Percentiles rank a stretch among this genome's conserved stretches.
phyloP scores from a whole-genome alignment of 1,140 invertebrate species.

The Philopotamus ludificatus region DNA sequence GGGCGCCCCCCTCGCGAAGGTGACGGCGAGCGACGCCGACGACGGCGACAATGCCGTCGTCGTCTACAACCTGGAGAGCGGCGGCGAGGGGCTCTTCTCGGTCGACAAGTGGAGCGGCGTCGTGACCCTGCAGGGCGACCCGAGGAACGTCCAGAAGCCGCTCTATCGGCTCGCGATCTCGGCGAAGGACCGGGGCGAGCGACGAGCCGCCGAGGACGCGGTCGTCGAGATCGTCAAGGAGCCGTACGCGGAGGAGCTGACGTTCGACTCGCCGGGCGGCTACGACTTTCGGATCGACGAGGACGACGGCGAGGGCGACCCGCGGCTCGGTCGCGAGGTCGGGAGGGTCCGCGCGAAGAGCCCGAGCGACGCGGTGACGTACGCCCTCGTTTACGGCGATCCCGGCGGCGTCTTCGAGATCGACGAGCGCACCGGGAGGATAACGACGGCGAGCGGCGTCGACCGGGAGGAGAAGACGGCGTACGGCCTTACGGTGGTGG shows the following conservation, averaged over 20 bases:
- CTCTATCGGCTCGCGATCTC: conserved; percentile 72
- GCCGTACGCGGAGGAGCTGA: conserved; percentile 65
- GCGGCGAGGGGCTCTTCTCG: conserved; percentile 74
- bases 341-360: conserved; percentile 70
- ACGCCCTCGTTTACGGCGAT: conserved; percentile 84
- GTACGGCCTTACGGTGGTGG: conserved; percentile 78
- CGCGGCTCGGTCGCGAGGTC: conserved; percentile 65
- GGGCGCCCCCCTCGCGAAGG: conserved; percentile 68
- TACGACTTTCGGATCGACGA: conserved; percentile 82
- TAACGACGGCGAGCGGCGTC: conserved; percentile 75
- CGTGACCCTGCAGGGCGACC: conserved; percentile 64
- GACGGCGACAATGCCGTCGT: conserved; percentile 80
- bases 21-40: conserved; percentile 78
- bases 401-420: conserved; percentile 75
- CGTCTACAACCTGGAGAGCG: conserved; percentile 72
- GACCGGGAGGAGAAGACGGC: conserved; percentile 79
- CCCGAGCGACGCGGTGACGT: conserved; percentile 60
- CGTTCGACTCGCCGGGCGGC: conserved; percentile 70
- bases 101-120: conserved; percentile 76
- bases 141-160: conserved; percentile 63
- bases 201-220: conserved; percentile 68
- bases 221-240: conserved; percentile 78
- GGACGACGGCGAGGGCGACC: conserved; percentile 66
- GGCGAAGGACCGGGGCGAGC: conserved; percentile 76
- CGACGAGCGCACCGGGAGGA: conserved; percentile 72